phyloP scores from a whole-genome alignment of 2,113 vertebrate genomes.

The Thunnus maccoyii region DNA sequence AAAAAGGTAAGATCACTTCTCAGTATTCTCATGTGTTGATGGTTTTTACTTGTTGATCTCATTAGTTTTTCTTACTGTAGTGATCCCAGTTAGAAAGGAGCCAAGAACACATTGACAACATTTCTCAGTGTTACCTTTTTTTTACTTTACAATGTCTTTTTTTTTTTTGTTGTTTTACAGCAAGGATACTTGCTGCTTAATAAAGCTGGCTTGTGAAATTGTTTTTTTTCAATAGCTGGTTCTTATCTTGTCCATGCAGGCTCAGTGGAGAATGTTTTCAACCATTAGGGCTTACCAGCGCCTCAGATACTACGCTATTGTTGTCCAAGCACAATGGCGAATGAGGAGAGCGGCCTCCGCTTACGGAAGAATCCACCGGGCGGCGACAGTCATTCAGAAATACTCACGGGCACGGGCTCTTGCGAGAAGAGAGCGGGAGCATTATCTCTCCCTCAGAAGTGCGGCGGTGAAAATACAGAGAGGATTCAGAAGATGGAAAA shows the following conservation, averaged over 20 bases:
- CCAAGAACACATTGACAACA: background rate
- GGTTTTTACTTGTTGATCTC: too few species aligned
- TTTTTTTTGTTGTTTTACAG: background rate
- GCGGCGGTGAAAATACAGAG: slow-evolving; percentile 84
- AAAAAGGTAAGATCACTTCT: too few species aligned
- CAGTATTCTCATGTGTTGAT: too few species aligned
- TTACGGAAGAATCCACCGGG: slow-evolving; percentile 81
- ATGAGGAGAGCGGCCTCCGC: slow-evolving; percentile 82
- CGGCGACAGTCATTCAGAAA: slow-evolving; percentile 85
- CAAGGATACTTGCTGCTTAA: background rate
- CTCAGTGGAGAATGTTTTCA: slow-evolving; percentile 87
- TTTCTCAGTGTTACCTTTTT: background rate
- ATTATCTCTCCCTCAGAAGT: slow-evolving; percentile 77
- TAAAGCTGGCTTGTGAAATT: background rate
- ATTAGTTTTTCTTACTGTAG: too few species aligned
- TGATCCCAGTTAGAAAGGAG: too few species aligned
- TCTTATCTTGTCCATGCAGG: slow-evolving; percentile 74
- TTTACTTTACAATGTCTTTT: background rate
- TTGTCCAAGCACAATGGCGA: slow-evolving; percentile 88
- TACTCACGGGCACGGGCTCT: slow-evolving; percentile 74
- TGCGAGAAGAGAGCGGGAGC: slow-evolving; percentile 74
- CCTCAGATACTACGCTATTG: slow-evolving; percentile 79
- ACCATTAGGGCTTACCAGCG: slow-evolving; percentile 81
- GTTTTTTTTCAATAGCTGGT: slow-evolving; percentile 5
- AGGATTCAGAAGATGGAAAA: slow-evolving; percentile 87